A percentile compares a stretch with the other conserved stretches of the same genome.
Conservation (phyloP, 2,797 vertebrate genomes). For the Pitangus sulphuratus region DNA sequence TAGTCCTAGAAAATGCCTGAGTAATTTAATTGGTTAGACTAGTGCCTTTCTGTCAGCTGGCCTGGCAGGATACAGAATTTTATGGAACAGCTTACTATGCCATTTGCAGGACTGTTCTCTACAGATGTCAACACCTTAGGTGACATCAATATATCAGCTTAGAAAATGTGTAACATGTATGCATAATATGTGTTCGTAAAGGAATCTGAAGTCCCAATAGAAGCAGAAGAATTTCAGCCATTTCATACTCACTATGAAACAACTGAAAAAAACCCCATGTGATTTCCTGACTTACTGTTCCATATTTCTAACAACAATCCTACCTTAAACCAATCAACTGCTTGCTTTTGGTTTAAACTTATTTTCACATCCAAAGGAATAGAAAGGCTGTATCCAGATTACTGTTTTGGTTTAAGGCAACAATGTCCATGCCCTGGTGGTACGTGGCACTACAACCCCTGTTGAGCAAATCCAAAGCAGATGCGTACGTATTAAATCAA, state of each 20-base stretch:
- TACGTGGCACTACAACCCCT: rapidly evolving
- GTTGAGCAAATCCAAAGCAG: not conserved
- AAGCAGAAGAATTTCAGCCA: not conserved
- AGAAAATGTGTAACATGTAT: not conserved
- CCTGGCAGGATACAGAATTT: not conserved
- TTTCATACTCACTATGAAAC: not conserved
- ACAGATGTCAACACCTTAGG: not conserved
- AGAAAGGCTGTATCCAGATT: not conserved
- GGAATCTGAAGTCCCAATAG: not conserved
- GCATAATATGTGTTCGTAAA: rapidly evolving
- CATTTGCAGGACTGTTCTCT: not conserved
- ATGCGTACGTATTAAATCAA: not conserved
- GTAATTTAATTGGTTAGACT: slow-evolving; percentile 8
- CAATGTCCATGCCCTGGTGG: rapidly evolving
- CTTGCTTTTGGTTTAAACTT: not conserved
- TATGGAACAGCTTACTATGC: not conserved
- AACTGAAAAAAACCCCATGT: rapidly evolving
- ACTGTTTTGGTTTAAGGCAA: not conserved
- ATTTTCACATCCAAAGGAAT: not conserved
- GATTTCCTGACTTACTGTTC: not conserved
- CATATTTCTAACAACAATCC: not conserved
- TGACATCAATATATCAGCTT: not conserved
- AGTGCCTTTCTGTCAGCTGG: not conserved
- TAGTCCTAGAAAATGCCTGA: not conserved
- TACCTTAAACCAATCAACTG: not conserved